These are phyloP conservation scores for Creontiades dilutus DNA, from an alignment of 2,888 invertebrate genomes.

Conservation along the genomic window DNA sequence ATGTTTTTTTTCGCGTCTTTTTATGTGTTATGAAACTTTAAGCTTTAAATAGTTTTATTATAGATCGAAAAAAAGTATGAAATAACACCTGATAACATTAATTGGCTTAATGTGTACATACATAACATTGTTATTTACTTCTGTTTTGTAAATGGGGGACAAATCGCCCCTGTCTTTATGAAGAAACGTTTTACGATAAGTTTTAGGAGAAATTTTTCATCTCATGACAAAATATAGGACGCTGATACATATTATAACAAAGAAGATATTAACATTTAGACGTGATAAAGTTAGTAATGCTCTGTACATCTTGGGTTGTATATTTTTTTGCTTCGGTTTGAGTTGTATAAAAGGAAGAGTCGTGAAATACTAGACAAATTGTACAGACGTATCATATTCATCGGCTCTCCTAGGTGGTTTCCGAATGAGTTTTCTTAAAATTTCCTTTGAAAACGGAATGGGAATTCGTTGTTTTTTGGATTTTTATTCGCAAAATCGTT, in stretches of 20 bases:
- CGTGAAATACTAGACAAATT: not conserved
- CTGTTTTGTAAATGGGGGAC: not conserved
- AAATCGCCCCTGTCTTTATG: conserved; percentile 10
- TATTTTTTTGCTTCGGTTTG: conserved; percentile 22
- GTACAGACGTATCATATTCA: not conserved
- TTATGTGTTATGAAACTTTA: conserved; percentile 61
- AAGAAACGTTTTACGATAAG: conserved; percentile 32
- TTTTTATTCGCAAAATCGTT: conserved; percentile 37
- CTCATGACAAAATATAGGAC: conserved; percentile 44
- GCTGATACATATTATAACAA: conserved; percentile 37
- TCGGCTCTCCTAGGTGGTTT: not conserved
- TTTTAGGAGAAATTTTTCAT: conserved; percentile 28
- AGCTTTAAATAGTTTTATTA: conserved; percentile 69
- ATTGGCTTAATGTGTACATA: conserved; percentile 62
- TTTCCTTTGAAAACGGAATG: not conserved
- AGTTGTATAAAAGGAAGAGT: not conserved
- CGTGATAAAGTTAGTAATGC: not conserved
- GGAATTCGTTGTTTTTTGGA: conserved; percentile 24
- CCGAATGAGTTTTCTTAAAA: conserved; percentile 13
- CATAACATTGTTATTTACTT: conserved; percentile 72
- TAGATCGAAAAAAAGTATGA: conserved; percentile 43
- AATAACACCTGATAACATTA: conserved; percentile 46
- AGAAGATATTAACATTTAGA: conserved; percentile 3
- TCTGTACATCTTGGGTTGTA: conserved; percentile 34
- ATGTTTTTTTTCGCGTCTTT: not conserved